Evolutionary conservation across 2,797 vertebrate genomes (phyloP), one percentile per base, ranked within the genome.

Genomic region (Sylvia borin): DNA sequence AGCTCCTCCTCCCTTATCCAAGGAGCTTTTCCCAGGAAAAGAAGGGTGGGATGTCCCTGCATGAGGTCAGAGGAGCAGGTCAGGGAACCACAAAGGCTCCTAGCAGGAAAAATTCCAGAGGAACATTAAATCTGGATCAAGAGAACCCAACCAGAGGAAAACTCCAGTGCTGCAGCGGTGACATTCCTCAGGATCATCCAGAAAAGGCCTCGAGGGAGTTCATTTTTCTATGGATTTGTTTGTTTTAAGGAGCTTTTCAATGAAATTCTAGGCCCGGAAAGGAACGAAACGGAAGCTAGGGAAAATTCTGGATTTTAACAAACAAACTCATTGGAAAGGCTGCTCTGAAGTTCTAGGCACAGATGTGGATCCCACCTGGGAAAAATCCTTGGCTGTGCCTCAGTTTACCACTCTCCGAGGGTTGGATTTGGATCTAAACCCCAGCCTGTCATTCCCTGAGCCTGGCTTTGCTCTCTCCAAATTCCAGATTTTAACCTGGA

Each of bases 151-250:
- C 90, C 68, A 87, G 50, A 12, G 19, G 68, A 48, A 73, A 83
- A 31, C 4, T n/a, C 40, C 38, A 4, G 11, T 3, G 55, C 32
- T 9, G 36, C 54, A 43, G 16, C 31, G 5, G 8, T 3, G 57
- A 32, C 27, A 5, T 26, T 64, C n/a, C 34, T 14, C 1, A 0
- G 51, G 36, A 57, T 29, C 42, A 48, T 8, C 80, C 0, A 2
- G 58, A 29, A 87, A 85, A 87, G 20, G 36, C 5, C 20, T 65
- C 2, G 0, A n/a, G 51, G 45, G 17, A 50, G 14, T 21, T 21
- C 8, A 11, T 67, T 81, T 31, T 45, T 26, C 18, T 32, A 25
- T 9, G 15, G 45, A 42, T 77, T 91, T 45, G 14, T 62, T 71
- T 38, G 21, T 40, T 77, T 62, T 29, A 47, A 70, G 34, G 50